Conservation (phyloP, 2,797 vertebrate species). For the Steatocranus sp. region DNA sequence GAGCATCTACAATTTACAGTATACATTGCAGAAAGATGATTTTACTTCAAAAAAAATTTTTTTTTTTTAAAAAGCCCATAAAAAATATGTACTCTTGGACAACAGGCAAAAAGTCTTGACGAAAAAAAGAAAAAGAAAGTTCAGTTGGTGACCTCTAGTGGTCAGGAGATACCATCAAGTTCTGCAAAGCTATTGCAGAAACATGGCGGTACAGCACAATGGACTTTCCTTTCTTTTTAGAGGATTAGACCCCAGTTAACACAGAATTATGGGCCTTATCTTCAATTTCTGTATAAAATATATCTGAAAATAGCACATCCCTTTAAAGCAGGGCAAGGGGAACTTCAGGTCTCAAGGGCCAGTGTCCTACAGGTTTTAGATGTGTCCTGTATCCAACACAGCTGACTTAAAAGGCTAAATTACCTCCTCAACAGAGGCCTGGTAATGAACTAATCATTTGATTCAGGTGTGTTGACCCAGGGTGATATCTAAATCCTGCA, state of each 20-base stretch:
- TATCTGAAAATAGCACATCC: neutral
- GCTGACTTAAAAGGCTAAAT: neutral
- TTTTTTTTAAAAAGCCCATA: rapidly evolving
- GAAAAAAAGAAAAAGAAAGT: neutral
- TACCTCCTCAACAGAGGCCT: neutral
- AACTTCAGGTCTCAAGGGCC: neutral
- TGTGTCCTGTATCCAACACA: neutral
- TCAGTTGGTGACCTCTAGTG: neutral
- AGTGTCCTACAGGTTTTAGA: neutral
- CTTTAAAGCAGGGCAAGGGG: neutral
- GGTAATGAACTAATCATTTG: neutral
- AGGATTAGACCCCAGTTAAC: neutral
- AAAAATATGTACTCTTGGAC: neutral
- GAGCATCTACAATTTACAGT: too few relatives aligned
- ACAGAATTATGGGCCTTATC: rapidly evolving
- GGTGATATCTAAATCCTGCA: neutral
- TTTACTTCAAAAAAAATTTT: neutral
- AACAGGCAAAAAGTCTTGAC: neutral
- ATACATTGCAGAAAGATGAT: neutral
- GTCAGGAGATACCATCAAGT: rapidly evolving
- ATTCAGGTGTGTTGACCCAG: neutral
- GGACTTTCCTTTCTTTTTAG: rapidly evolving
- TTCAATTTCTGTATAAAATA: neutral
- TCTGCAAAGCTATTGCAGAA: neutral
- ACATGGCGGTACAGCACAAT: rapidly evolving